Evolutionary conservation across 2,113 vertebrate species (phyloP).

Genomic region (Orthonyx spaldingii): DNA sequence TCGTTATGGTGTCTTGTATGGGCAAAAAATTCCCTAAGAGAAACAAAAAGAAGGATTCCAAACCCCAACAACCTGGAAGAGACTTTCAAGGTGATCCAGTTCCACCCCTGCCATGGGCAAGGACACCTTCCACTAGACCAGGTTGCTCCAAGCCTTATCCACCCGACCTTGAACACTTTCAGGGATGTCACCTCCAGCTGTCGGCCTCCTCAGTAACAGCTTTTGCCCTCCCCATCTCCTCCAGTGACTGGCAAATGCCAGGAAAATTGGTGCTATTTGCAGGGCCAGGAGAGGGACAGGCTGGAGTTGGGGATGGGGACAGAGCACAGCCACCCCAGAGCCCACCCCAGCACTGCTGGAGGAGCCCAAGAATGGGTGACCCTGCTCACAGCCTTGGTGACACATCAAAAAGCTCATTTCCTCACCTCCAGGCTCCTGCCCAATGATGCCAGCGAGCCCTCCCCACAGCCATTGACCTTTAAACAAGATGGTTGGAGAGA

Average conservation of each 20-base stretch:
- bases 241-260: fast-evolving
- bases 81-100: background rate
- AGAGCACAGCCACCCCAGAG: background rate
- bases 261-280: background rate
- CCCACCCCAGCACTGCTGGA: background rate
- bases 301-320: background rate
- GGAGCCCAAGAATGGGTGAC: background rate
- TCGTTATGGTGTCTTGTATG: too few relatives aligned
- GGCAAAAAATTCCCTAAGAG: too few relatives aligned
- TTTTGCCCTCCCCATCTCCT: background rate
- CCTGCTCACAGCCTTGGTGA: background rate
- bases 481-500: background rate
- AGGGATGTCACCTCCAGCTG: background rate
- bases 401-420: background rate
- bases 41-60: too few relatives aligned
- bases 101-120: background rate
- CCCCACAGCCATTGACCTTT: fast-evolving
- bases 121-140: background rate
- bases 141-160: background rate
- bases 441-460: background rate
- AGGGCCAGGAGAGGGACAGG: background rate
- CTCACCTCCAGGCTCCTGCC: background rate
- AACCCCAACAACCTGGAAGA: background rate
- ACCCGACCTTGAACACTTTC: background rate
- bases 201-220: background rate